Evolutionary conservation across 2,113 vertebrate species (phyloP).

Genomic region (Etheostoma spectabile): DNA sequence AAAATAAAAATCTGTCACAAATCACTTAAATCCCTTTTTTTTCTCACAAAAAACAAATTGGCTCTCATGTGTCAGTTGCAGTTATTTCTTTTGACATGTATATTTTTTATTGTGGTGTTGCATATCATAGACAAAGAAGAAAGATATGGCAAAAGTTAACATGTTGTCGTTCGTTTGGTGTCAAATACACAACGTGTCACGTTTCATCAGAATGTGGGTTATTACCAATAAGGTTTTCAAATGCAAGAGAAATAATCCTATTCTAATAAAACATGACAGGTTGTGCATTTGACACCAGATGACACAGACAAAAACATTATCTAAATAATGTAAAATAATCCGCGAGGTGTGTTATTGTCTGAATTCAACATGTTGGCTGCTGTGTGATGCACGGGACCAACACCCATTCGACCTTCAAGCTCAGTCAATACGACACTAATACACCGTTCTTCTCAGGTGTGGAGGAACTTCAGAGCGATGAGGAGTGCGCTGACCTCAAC

Average conservation of each 20-base stretch:
- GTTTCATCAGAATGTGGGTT: too few species aligned
- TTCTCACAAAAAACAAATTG: neutral
- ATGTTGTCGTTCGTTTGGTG: neutral
- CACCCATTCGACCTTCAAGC: neutral
- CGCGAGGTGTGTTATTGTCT: too few species aligned
- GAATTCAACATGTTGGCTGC: neutral
- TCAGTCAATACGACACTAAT: neutral
- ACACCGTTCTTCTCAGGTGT: constrained; percentile 41
- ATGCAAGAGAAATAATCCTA: too few species aligned
- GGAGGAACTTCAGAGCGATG: constrained; percentile 2
- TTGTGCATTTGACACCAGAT: neutral
- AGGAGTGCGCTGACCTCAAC: constrained; percentile 78
- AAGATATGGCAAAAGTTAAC: too few species aligned
- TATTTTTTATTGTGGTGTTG: too few species aligned
- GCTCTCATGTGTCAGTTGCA: neutral
- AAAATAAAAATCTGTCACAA: too few species aligned
- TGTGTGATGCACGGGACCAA: neutral
- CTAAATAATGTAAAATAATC: too few species aligned
- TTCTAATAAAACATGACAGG: too few species aligned
- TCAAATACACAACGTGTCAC: neutral
- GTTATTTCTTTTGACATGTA: too few species aligned
- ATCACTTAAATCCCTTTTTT: neutral
- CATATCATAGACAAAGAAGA: too few species aligned
- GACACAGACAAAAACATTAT: too few species aligned
- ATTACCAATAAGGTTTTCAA: too few species aligned